Conservation (phyloP, 2,113 vertebrate genomes). For the Mola mola region DNA sequence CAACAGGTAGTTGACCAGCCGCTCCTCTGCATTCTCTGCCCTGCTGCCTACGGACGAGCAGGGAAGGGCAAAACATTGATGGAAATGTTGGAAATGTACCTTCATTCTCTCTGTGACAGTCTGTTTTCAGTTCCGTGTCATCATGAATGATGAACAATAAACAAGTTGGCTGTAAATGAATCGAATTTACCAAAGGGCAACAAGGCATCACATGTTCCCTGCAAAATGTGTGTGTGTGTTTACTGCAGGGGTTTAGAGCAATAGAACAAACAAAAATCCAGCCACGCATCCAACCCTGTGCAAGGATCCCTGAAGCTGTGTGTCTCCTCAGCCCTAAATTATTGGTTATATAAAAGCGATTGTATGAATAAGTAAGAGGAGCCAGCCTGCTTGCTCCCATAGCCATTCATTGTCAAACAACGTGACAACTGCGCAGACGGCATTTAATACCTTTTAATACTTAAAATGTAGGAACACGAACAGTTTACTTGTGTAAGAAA, state of each 20-base stretch:
- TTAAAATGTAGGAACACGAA: too few relatives aligned
- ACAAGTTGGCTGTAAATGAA: conserved; percentile 49
- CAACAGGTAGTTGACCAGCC: conserved; percentile 81
- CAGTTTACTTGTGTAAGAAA: conserved; percentile 41
- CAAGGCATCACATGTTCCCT: conserved; percentile 14
- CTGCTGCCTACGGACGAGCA: conserved; percentile 64
- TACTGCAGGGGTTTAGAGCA: conserved; percentile 39
- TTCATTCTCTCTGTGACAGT: conserved; percentile 1
- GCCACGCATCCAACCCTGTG: conserved; percentile 46
- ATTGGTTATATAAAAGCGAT: conserved; percentile 64
- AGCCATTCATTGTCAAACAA: conserved; percentile 51
- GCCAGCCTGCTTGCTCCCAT: conserved; percentile 11
- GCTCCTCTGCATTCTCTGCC: conserved; percentile 82
- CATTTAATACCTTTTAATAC: conserved; percentile 45
- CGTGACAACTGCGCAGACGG: conserved; percentile 26
- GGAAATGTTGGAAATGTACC: not conserved
- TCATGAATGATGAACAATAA: conserved; percentile 44
- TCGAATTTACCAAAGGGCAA: conserved; percentile 28
- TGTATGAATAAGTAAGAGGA: conserved; percentile 52
- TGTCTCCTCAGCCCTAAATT: conserved; percentile 56
- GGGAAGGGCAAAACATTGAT: too few relatives aligned
- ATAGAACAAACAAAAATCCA: conserved; percentile 50
- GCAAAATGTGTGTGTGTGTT: conserved; percentile 5
- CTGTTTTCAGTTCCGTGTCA: conserved; percentile 38
- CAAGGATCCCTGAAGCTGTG: conserved; percentile 49